Evolutionary conservation across 2,888 invertebrate species (phyloP).

Genomic region (Hirtodrosophila confusa): DNA sequence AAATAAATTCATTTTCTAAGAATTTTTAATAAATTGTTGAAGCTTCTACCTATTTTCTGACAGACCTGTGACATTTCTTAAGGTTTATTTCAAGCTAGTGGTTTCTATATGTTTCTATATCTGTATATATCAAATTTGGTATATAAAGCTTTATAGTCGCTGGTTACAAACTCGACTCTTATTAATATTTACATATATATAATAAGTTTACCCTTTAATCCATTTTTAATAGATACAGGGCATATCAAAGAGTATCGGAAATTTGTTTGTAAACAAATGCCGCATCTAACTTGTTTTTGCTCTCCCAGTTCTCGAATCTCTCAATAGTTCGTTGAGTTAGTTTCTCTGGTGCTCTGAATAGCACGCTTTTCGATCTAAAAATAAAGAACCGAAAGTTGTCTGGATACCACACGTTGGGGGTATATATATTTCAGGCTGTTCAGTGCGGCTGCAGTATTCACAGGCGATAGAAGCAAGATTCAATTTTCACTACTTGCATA

Average conservation of each 20-base stretch:
- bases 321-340: constrained; percentile 1
- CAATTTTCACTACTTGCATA: constrained; percentile 65
- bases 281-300: background rate
- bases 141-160: too few species aligned
- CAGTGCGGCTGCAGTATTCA: constrained; percentile 66
- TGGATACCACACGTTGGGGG: constrained; percentile 63
- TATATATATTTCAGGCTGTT: constrained; percentile 31
- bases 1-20: too few species aligned
- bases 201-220: too few species aligned
- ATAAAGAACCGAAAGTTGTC: constrained; percentile 54
- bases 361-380: constrained; percentile 59
- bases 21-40: too few species aligned
- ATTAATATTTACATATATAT: too few species aligned
- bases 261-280: constrained; percentile 71
- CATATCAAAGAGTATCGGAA: background rate
- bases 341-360: constrained; percentile 25
- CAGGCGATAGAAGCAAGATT: constrained; percentile 25
- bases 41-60: too few species aligned
- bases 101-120: too few species aligned
- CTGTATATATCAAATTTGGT: too few species aligned
- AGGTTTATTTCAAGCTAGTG: too few species aligned
- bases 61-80: too few species aligned
- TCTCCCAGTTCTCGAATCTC: background rate
- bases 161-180: too few species aligned
- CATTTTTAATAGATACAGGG: too few species aligned